A percentile compares a stretch with the other conserved stretches of the same genome.
Evolutionary conservation across 1,140 invertebrate species (phyloP).

Genomic region (Ips nitidus): DNA sequence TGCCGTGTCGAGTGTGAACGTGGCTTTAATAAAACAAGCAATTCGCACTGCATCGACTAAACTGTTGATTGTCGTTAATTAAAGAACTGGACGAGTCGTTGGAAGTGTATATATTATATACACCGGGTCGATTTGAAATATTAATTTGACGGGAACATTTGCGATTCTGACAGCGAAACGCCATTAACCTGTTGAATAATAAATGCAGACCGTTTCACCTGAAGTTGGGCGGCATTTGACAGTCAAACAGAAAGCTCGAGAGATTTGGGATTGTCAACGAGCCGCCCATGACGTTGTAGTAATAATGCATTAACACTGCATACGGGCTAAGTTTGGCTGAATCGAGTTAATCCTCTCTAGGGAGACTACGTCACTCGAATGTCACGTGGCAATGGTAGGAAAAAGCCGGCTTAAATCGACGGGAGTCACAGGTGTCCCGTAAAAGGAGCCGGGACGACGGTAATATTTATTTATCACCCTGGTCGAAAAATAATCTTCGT

Average conservation of each 20-base stretch:
- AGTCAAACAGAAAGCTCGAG: background rate
- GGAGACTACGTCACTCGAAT: slow-evolving; percentile 20
- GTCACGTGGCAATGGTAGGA: slow-evolving; percentile 16
- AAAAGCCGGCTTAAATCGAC: slow-evolving; percentile 5
- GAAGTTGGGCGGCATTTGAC: slow-evolving; percentile 21
- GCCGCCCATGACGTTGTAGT: background rate
- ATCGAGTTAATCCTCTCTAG: slow-evolving; percentile 31
- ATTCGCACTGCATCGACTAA: no score
- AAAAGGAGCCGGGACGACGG: slow-evolving; percentile 2
- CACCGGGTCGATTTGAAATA: no score
- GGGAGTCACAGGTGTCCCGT: slow-evolving; percentile 20
- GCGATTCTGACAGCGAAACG: background rate
- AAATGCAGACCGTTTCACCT: slow-evolving; percentile 18
- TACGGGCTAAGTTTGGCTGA: background rate
- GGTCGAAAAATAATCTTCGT: slow-evolving; percentile 29
- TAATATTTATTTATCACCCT: slow-evolving; percentile 27
- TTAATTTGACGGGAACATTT: no score
- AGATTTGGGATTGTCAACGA: background rate
- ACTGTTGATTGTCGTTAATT: no score
- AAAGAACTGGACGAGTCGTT: no score
- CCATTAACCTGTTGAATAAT: slow-evolving; percentile 27
- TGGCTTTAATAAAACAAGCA: background rate
- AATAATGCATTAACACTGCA: background rate
- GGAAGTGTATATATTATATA: no score
- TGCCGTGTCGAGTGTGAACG: slow-evolving; percentile 6